Evolutionary conservation across 2,113 vertebrate species (phyloP), one percentile per base, ranked within the genome.

Genomic region (Rhinoderma darwinii): DNA sequence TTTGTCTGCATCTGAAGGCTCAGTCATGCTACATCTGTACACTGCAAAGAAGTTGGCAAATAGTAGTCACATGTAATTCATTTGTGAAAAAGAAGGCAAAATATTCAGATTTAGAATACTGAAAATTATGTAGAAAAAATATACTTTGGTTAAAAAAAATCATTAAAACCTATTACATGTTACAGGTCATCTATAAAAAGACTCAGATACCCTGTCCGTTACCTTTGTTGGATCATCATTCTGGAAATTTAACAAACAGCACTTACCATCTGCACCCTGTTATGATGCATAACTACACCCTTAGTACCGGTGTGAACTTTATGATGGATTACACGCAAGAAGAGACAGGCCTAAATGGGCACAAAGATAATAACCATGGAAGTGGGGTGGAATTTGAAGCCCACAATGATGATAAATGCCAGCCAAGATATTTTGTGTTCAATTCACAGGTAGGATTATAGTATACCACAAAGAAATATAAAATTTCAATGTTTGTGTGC

Each of bases 371-470:
- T 32, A 85, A 91, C 1, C 91, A 89, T 0, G 88, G 88, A 85
- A 92, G 92, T 0, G 86, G 93, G 0, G 90, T 98, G 0, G 93
- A 95, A 83, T 93, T 93, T 0, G 94, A 96, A 90, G 93, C 92
- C 0, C 95, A 94, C 43, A 86, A 50, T 0, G 93, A 94, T 70
- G 96, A 98, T 86, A 95, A 94, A 90, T 99, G 98, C 93, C 95
- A 92, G 11, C 96, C 97, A 63, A 98, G 97, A 90, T 99, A 97
- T 90, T 98, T 99, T 87, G 91, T 97, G 44, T 99, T 99, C 92
- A 99, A 99, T 90, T 98, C 97, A 2, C 96, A 98, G 96, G 98
- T 99, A 91, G 88, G 93, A n/a, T n/a, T n/a, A n/a, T n/a, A n/a
- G n/a, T n/a, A n/a, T n/a, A n/a, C n/a, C n/a, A n/a, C n/a, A n/a